Conservation (phyloP, 2,888 invertebrate genomes). For the Orchesellides sinensis region DNA sequence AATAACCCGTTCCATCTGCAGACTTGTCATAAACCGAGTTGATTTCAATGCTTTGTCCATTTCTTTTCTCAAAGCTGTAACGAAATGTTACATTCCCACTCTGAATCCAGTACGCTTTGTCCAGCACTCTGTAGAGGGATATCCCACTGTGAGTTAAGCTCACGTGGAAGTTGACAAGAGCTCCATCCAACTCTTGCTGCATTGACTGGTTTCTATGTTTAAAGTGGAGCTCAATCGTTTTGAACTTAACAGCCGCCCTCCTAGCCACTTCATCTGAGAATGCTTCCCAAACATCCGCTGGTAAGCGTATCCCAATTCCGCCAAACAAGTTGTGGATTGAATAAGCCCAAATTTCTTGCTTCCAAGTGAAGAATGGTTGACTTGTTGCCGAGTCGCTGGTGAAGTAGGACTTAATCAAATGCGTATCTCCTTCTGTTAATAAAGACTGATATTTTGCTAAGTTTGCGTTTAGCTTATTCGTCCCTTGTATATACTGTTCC, state of each 20-base stretch:
- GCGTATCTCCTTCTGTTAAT: not conserved
- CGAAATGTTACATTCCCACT: not conserved
- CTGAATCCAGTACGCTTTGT: slow-evolving; percentile 1
- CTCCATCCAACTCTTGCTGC: slow-evolving; percentile 15
- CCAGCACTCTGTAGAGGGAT: slow-evolving; percentile 16
- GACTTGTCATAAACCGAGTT: slow-evolving; percentile 18
- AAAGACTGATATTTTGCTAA: not conserved
- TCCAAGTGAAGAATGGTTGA: slow-evolving; percentile 57
- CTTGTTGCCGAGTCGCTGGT: not conserved
- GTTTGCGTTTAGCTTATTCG: no score
- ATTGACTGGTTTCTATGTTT: not conserved
- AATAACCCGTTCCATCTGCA: not conserved
- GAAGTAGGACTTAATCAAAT: slow-evolving; percentile 1
- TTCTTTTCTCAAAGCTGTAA: slow-evolving; percentile 44
- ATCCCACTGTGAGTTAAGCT: slow-evolving; percentile 48
- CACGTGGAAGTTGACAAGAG: slow-evolving; percentile 24
- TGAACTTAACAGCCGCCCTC: slow-evolving; percentile 49
- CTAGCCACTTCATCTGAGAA: not conserved
- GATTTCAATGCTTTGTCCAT: not conserved
- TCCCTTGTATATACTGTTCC: no score
- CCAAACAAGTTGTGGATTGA: slow-evolving; percentile 17
- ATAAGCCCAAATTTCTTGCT: not conserved
- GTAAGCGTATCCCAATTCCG: slow-evolving; percentile 13
- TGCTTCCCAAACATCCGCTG: not conserved
- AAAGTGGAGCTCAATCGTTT: slow-evolving; percentile 13